These are phyloP conservation scores for Homarus gammarus DNA, from an alignment of 2,888 invertebrate species.

Conservation along the genomic window DNA sequence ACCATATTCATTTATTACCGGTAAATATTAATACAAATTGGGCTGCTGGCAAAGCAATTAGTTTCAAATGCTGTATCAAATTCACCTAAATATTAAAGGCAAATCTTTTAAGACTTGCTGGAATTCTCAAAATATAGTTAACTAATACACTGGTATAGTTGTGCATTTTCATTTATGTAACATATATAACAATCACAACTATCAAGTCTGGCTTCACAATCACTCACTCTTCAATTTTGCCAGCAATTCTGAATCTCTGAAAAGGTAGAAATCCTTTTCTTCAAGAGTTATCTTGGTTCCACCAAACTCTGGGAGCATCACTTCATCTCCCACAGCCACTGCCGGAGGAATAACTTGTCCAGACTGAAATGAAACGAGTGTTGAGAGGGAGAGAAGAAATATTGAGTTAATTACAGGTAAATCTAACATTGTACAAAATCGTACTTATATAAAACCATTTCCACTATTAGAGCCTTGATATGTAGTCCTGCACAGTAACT, in stretches of 20 bases:
- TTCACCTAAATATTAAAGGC: conserved; percentile 15
- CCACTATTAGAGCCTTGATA: no score
- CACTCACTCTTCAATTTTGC: conserved; percentile 85
- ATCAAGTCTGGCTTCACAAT: background rate
- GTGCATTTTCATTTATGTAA: background rate
- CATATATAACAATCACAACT: background rate
- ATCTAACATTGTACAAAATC: no score
- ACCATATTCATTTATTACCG: background rate
- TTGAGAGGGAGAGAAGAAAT: no score
- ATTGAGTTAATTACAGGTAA: no score
- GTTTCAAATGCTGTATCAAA: background rate
- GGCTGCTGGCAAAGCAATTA: background rate
- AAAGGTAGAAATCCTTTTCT: conserved; percentile 94
- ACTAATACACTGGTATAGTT: background rate
- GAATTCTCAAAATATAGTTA: conserved; percentile 24
- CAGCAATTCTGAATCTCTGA: conserved; percentile 96
- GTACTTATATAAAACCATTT: no score
- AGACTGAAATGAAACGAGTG: conserved; percentile 84
- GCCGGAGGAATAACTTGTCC: conserved; percentile 89
- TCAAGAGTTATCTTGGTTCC: conserved; percentile 96
- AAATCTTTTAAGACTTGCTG: conserved; percentile 47
- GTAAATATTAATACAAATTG: background rate
- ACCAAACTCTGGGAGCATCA: conserved; percentile 98
- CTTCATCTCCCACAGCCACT: conserved; percentile 95
- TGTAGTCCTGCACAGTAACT: no score